Percentiles rank a stretch among this genome's conserved stretches.
Conservation (phyloP, 2,888 invertebrate genomes). For the Schizotus pectinicornis region DNA sequence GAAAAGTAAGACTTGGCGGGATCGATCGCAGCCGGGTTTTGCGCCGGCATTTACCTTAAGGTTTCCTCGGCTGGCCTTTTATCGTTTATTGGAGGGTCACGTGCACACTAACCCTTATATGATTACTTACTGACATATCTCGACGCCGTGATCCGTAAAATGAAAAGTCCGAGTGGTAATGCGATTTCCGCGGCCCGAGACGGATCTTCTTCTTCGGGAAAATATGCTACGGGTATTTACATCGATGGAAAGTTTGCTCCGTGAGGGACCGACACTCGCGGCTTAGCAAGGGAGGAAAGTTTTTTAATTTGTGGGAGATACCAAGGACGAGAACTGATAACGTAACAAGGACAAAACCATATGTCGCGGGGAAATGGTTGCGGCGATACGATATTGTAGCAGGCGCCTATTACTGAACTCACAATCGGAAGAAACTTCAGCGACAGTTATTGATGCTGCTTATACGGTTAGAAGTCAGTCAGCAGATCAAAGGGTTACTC, state of each 20-base stretch:
- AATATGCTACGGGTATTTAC: slow-evolving; percentile 1
- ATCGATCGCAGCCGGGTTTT: slow-evolving; percentile 1
- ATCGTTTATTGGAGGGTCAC: slow-evolving; percentile 19
- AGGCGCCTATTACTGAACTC: no score
- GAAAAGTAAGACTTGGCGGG: no score
- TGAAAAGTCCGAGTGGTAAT: not conserved
- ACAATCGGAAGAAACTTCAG: no score
- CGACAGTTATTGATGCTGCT: no score
- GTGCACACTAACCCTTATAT: slow-evolving; percentile 16
- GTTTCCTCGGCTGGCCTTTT: slow-evolving; percentile 14
- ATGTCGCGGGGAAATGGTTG: no score
- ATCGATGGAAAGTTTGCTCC: not conserved
- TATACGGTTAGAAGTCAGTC: no score
- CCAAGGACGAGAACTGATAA: not conserved
- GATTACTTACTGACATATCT: slow-evolving; percentile 16
- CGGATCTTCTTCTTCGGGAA: no score
- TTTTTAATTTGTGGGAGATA: not conserved
- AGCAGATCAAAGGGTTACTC: no score
- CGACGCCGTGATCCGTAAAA: slow-evolving; percentile 8
- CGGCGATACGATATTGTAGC: no score
- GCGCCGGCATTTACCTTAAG: slow-evolving; percentile 13
- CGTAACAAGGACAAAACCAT: not conserved
- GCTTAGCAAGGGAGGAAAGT: not conserved
- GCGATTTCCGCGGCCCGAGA: no score
- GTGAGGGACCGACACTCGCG: not conserved